These are phyloP conservation scores for Seriola aureovittata DNA, from an alignment of 2,113 vertebrate genomes.

Conservation along the genomic window DNA sequence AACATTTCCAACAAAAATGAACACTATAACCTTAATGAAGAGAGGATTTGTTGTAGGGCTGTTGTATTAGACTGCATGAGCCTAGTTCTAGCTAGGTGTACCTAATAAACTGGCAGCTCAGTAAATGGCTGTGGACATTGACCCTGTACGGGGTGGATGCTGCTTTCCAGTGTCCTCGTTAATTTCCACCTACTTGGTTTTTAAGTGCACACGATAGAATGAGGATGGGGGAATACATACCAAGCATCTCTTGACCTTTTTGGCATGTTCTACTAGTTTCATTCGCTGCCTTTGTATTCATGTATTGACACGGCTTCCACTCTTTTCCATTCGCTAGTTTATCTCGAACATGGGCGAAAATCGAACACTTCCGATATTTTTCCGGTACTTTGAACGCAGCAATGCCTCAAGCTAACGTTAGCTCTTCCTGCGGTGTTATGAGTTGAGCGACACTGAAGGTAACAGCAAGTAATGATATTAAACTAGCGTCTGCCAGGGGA, in stretches of 20 bases:
- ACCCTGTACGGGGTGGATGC: background rate
- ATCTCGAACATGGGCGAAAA: accelerated
- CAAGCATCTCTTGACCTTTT: background rate
- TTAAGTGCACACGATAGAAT: background rate
- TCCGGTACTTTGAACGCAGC: conserved; percentile 9
- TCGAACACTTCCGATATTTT: background rate
- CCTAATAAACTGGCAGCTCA: background rate
- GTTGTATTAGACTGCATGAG: background rate
- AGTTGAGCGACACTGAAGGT: conserved; percentile 70
- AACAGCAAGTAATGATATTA: background rate
- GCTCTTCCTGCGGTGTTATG: conserved; percentile 62
- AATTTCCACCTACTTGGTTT: accelerated
- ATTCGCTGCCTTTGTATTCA: background rate
- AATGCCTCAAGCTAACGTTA: conserved; percentile 30
- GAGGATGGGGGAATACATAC: background rate
- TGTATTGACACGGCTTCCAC: background rate
- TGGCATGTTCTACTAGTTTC: background rate
- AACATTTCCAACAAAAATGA: background rate
- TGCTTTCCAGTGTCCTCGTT: background rate
- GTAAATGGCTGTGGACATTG: background rate
- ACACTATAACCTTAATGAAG: background rate
- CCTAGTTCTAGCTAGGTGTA: background rate
- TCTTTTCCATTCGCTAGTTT: background rate
- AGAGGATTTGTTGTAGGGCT: background rate
- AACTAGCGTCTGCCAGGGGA: background rate